Evolutionary conservation across 2,888 invertebrate genomes (phyloP).

Genomic region (Callyntrura sp.): DNA sequence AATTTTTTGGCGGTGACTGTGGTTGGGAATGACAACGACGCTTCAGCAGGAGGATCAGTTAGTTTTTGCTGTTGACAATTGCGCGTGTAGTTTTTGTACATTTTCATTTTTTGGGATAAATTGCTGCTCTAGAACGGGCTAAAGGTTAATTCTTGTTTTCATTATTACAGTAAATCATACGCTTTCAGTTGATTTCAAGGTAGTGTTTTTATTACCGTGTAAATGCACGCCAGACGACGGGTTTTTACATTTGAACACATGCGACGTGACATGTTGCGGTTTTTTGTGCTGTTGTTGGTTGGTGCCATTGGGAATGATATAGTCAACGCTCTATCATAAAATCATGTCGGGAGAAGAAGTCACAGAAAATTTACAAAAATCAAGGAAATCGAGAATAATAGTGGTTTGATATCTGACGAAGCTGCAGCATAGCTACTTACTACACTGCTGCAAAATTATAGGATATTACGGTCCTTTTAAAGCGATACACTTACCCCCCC

Average conservation of each 20-base stretch:
- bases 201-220: too few relatives aligned
- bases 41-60: slow-evolving; percentile 15
- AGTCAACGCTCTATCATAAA: neutral
- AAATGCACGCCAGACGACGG: too few relatives aligned
- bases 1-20: neutral
- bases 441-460: neutral
- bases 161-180: too few relatives aligned
- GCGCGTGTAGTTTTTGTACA: neutral
- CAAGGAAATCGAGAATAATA: neutral
- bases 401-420: neutral
- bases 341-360: neutral
- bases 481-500: neutral
- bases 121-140: neutral
- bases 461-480: neutral
- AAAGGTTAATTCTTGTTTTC: slow-evolving; percentile 1
- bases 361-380: neutral
- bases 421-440: neutral
- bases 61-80: neutral
- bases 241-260: too few relatives aligned
- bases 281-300: neutral
- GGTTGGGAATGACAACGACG: slow-evolving; percentile 31
- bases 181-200: too few relatives aligned
- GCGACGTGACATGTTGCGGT: neutral
- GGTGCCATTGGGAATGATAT: neutral
- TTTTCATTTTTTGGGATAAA: neutral